Conservation (phyloP, 2,797 vertebrate genomes). For the Argentina silus region DNA sequence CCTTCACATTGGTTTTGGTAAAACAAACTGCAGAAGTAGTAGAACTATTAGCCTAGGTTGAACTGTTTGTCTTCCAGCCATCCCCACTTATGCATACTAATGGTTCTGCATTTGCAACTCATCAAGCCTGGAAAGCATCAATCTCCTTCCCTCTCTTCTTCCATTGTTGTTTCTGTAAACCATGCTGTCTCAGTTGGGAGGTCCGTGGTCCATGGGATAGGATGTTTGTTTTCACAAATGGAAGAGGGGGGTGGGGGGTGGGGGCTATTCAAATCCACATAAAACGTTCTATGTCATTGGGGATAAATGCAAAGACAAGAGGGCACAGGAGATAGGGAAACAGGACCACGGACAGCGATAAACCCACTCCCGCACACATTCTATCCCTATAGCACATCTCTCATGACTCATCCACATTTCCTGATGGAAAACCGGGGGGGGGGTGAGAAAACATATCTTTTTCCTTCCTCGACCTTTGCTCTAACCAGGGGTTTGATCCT, state of each 20-base stretch:
- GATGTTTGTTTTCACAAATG: too few species aligned
- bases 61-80: slow-evolving; percentile 53
- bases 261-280: slow-evolving; percentile 14
- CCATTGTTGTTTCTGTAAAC: slow-evolving; percentile 21
- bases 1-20: too few species aligned
- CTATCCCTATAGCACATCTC: slow-evolving; percentile 21
- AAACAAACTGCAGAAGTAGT: too few species aligned
- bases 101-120: slow-evolving; percentile 35
- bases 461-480: slow-evolving; percentile 48
- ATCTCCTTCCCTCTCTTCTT: too few species aligned
- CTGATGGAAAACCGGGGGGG: slow-evolving; percentile 38
- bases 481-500: slow-evolving; percentile 39
- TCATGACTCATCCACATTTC: background rate
- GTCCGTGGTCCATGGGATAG: too few species aligned
- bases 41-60: too few species aligned
- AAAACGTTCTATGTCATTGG: slow-evolving; percentile 16
- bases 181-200: too few species aligned
- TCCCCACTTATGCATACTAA: slow-evolving; percentile 53
- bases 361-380: slow-evolving; percentile 22
- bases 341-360: slow-evolving; percentile 6
- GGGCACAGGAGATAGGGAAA: slow-evolving; percentile 17
- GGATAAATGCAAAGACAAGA: slow-evolving; percentile 25
- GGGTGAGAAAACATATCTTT: slow-evolving; percentile 12
- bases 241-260: too few species aligned
- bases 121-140: slow-evolving; percentile 39